phyloP scores from a whole-genome alignment of 2,888 invertebrate species.

The Drosophila aldrichi region DNA sequence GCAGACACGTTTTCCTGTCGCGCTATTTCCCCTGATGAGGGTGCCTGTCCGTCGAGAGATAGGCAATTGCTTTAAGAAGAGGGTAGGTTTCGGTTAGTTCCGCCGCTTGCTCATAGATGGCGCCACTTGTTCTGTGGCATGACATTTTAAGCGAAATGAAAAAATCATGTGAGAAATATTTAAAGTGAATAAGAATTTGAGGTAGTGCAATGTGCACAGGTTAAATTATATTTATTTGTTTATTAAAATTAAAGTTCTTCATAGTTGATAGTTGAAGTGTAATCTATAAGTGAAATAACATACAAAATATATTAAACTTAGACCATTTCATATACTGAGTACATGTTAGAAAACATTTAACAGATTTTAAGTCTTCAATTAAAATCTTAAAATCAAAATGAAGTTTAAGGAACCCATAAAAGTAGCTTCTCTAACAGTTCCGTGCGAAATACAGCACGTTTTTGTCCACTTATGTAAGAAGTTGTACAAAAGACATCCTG shows the following conservation, averaged over 20 bases:
- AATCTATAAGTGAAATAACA: too few relatives aligned
- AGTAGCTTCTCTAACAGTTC: too few relatives aligned
- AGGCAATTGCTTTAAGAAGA: constrained; percentile 34
- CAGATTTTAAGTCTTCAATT: too few relatives aligned
- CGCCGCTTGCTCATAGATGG: constrained; percentile 43
- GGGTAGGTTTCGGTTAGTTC: constrained; percentile 23
- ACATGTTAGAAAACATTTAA: too few relatives aligned
- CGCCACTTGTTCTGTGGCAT: constrained; percentile 38
- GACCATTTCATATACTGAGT: too few relatives aligned
- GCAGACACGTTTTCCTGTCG: constrained; percentile 51
- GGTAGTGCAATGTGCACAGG: background rate
- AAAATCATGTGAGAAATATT: background rate
- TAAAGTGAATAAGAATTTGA: background rate
- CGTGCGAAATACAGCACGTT: background rate
- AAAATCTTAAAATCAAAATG: too few relatives aligned
- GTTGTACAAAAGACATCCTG: background rate
- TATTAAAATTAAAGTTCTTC: too few relatives aligned
- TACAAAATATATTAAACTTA: too few relatives aligned
- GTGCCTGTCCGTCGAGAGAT: constrained; percentile 26
- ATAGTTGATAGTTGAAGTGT: too few relatives aligned
- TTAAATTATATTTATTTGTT: background rate
- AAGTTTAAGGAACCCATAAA: too few relatives aligned
- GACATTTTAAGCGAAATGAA: background rate
- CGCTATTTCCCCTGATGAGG: constrained; percentile 43
- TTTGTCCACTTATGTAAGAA: background rate